Evolutionary conservation across 2,888 invertebrate genomes (phyloP), one percentile per base, ranked within the genome.

Genomic region (Linnaemya tessellans): DNA sequence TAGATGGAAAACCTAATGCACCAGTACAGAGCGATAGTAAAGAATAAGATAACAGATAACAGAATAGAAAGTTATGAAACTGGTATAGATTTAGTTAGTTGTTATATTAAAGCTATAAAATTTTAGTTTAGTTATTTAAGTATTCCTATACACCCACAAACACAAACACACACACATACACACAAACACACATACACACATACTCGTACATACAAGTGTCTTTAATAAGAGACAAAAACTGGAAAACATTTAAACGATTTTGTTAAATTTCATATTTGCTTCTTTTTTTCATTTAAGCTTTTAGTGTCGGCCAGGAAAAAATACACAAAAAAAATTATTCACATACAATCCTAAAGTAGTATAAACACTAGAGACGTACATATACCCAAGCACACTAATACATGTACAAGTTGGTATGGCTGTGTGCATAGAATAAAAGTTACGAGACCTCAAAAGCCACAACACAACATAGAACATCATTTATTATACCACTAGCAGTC

Each of bases 401-500:
- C 9, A 46, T n/a, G 80, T n/a, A 81, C 41, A 60, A 30, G 3
- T 20, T 4, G 4, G 77, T 4, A 54, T 71, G 30, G 38, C 20
- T 56, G 80, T 87, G 43, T 78, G 70, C 82, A 70, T 70, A 64
- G 64, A 79, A 85, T 82, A 85, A 85, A 82, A 82, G 84, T 85
- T 85, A 85, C 84, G 82, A 82, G 82, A 85, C 84, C 84, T 67
- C 84, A 85, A 68, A 68, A 85, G 49, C 84, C 84, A 79, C 84
- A 85, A 85, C 81, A 85, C 79, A 85, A 85, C 79, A 84, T 84
- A 82, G 79, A 85, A 85, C 84, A 85, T 85, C 81, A 85, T 85
- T 85, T 85, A 82, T 85, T 79, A 85, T 85, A 85, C 84, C 84
- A 85, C 84, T 85, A 64, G 62, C 78, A 85, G 70, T 82, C 73